Percentiles rank a stretch among this genome's conserved stretches.
Evolutionary conservation across 2,113 vertebrate species (phyloP).

Genomic region (Xenotilapia leptura): DNA sequence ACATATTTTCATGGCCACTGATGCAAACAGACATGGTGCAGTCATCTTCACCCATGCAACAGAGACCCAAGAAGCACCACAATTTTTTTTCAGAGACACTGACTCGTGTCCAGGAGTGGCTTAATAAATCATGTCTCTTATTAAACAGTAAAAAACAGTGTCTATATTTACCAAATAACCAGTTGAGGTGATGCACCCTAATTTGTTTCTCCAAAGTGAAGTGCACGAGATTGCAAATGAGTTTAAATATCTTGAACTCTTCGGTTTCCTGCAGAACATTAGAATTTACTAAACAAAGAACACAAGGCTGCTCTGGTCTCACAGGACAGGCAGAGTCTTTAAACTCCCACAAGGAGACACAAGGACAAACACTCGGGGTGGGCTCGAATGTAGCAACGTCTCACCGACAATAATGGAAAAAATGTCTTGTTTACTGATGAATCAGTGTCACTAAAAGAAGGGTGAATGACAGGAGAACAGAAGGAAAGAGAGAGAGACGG

Average conservation of each 20-base stretch:
- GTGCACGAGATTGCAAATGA: not conserved
- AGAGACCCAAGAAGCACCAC: not conserved
- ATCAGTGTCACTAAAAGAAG: not conserved
- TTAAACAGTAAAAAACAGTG: not conserved
- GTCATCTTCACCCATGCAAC: not conserved
- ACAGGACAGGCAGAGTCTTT: not conserved
- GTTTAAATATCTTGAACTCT: not conserved
- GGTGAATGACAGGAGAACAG: not conserved
- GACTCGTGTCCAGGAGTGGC: not conserved
- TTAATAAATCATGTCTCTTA: not conserved
- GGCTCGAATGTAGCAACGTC: not conserved
- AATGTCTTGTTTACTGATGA: not conserved
- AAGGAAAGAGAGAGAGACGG: not conserved
- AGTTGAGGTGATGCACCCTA: not conserved
- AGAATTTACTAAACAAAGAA: not conserved
- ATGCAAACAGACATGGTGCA: not conserved
- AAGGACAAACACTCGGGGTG: not conserved
- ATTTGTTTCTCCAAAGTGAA: not conserved
- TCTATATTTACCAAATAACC: not conserved
- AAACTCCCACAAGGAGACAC: not conserved
- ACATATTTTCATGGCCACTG: not conserved
- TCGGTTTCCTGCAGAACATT: not conserved
- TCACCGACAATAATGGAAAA: not conserved
- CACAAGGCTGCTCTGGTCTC: not conserved
- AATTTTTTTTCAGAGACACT: not conserved